Evolutionary conservation across 2,888 invertebrate species (phyloP).

Genomic region (Tenthredo mesomela): DNA sequence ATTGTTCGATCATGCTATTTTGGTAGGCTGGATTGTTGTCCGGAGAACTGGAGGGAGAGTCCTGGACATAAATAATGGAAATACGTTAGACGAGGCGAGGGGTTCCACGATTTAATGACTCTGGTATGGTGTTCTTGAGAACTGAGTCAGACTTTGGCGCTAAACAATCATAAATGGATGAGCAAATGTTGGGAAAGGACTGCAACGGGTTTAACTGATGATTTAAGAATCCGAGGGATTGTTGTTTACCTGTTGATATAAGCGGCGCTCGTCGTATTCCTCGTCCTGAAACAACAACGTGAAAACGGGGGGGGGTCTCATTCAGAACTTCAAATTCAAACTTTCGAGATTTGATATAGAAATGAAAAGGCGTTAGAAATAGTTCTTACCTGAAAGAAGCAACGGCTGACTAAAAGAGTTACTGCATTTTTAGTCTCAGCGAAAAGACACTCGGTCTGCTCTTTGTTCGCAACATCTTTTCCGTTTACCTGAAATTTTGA

Average conservation of each 20-base stretch:
- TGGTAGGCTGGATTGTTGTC: slow-evolving; percentile 77
- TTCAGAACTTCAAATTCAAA: not conserved
- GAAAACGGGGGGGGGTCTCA: slow-evolving; percentile 57
- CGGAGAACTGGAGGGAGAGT: slow-evolving; percentile 69
- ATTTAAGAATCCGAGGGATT: slow-evolving; percentile 49
- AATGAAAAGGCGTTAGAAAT: not conserved
- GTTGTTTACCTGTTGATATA: slow-evolving; percentile 73
- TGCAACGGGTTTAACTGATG: not conserved
- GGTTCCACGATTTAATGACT: not conserved
- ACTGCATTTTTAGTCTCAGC: slow-evolving; percentile 81
- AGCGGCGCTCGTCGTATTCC: slow-evolving; percentile 72
- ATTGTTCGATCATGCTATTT: slow-evolving; percentile 79
- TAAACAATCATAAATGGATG: not conserved
- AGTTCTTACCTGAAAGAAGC: slow-evolving; percentile 79
- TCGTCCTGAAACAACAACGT: slow-evolving; percentile 69
- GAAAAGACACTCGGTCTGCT: slow-evolving; percentile 82
- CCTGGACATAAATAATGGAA: slow-evolving; percentile 58
- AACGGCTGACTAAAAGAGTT: slow-evolving; percentile 82
- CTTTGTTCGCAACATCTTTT: slow-evolving; percentile 81
- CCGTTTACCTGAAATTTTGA: slow-evolving; percentile 80
- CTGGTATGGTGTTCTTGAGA: not conserved
- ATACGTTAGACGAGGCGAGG: not conserved
- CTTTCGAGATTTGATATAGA: not conserved
- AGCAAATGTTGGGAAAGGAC: slow-evolving; percentile 17
- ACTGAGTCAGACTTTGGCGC: not conserved